Evolutionary conservation across 2,797 vertebrate genomes (phyloP).

Genomic region (Passerculus sandwichensis): DNA sequence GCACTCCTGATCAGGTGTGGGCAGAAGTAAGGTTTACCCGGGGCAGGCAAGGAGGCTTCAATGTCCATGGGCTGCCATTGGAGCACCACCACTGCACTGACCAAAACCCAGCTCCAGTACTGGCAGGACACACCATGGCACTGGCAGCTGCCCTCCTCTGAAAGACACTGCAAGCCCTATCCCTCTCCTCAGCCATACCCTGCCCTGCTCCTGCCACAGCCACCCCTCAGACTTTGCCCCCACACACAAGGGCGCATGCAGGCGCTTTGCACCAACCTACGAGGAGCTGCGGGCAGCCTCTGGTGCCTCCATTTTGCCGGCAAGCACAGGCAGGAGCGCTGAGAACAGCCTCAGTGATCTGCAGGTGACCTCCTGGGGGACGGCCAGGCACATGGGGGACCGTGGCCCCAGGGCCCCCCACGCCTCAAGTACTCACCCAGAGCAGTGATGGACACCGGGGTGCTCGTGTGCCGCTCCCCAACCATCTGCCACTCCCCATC

Average conservation of each 20-base stretch:
- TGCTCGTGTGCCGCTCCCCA: conserved; percentile 84
- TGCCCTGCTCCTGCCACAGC: not conserved
- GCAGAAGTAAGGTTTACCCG: not conserved
- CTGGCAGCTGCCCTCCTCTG: not conserved
- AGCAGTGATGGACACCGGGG: conserved; percentile 85
- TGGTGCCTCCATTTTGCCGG: not conserved
- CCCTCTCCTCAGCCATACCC: not conserved
- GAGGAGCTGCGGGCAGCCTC: not conserved
- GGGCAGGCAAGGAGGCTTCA: fast-evolving
- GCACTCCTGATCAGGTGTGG: not conserved
- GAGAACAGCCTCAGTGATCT: not conserved
- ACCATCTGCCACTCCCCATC: conserved; percentile 90
- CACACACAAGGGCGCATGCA: fast-evolving
- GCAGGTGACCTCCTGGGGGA: not conserved
- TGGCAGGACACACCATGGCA: fast-evolving
- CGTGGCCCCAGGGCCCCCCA: not conserved
- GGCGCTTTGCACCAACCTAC: not conserved
- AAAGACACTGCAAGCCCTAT: not conserved
- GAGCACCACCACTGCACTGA: not conserved
- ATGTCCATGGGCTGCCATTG: fast-evolving
- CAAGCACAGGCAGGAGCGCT: not conserved
- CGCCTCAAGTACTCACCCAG: conserved; percentile 81
- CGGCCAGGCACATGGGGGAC: fast-evolving
- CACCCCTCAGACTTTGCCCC: not conserved
- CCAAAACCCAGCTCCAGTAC: fast-evolving